Evolutionary conservation across 2,113 vertebrate species (phyloP), one percentile per base, ranked within the genome.

Genomic region (Carassius auratus): DNA sequence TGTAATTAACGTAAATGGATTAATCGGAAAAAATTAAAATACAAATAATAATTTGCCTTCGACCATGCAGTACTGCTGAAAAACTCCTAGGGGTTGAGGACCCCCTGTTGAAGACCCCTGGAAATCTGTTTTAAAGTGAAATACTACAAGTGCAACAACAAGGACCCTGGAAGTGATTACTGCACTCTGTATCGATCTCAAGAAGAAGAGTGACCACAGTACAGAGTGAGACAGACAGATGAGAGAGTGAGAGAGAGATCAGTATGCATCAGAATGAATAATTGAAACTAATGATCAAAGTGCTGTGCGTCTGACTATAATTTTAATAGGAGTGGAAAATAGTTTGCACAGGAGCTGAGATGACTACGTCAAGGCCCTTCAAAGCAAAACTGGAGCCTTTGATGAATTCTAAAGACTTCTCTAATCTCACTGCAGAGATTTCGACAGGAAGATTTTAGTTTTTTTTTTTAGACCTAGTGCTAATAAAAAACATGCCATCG

Each of bases 371-470:
- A 66, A 81, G 59, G 23, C 78, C 42, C 78, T 48, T 62, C 57
- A 81, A 81, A 64, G 57, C 5, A 64, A 17, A 48, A 66, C 14
- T 19, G n/a, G 15, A 81, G 23, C 23, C 78, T 81, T 66, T 81
- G 78, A 81, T 66, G 78, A 81, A 23, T 66, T 81, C 38, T 48
- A 81, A 81, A 62, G 57, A 36, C 78, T 66, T 66, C 1, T 30
- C 8, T 0, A 81, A 66, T 15, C n/a, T 5, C 23, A 81, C 42
- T 66, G 23, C 78, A 30, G 61, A 45, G 52, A 36, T 83, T 76
- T 76, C 50, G 38, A 15, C n/a, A 9, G 48, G 21, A 21, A 23
- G 57, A 45, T 62, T 19, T 42, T 8, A 36, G 12, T 5, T 2
- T 45, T 45, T 2, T 21, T 79, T 79, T 62, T 42, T 13, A 81